A percentile compares a stretch with the other conserved stretches of the same genome.
Evolutionary conservation across 2,888 invertebrate genomes (phyloP).

Genomic region (Cryptocheilus praepositus): DNA sequence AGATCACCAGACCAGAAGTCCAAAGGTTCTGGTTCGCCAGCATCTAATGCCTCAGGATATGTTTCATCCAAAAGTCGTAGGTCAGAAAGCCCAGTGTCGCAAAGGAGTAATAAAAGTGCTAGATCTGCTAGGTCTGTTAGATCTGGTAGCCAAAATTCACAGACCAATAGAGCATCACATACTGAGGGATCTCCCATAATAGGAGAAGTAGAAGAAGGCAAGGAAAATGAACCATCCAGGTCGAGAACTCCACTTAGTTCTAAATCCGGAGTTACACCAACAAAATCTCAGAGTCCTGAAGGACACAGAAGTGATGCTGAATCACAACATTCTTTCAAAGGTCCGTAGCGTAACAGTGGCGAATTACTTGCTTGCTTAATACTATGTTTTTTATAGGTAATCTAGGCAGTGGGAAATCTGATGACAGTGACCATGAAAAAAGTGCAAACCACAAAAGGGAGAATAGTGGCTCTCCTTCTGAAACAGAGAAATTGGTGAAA

Average conservation of each 20-base stretch:
- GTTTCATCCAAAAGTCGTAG: conserved; percentile 58
- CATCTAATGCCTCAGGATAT: conserved; percentile 60
- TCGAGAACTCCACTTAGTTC: conserved; percentile 38
- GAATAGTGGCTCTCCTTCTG: conserved; percentile 60
- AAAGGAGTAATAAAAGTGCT: conserved; percentile 65
- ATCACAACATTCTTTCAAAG: conserved; percentile 45
- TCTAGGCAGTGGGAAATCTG: conserved; percentile 60
- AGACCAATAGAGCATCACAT: conserved; percentile 33
- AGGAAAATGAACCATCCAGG: conserved; percentile 38
- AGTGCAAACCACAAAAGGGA: conserved; percentile 70
- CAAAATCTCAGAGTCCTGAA: conserved; percentile 47
- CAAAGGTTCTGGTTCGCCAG: conserved; percentile 61
- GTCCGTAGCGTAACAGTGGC: conserved; percentile 34
- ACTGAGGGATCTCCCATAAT: conserved; percentile 63
- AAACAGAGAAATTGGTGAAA: conserved; percentile 63
- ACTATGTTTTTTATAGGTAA: conserved; percentile 18
- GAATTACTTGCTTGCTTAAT: too few relatives aligned
- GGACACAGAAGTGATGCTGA: conserved; percentile 66
- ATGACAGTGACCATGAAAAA: conserved; percentile 70
- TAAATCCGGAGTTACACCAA: not conserved
- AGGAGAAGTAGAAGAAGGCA: conserved; percentile 48
- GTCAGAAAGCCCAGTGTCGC: conserved; percentile 55
- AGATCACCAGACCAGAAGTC: conserved; percentile 71
- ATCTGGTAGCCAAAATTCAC: conserved; percentile 30
- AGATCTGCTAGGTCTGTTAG: conserved; percentile 44